Evolutionary conservation across 2,113 vertebrate species (phyloP), one percentile per base, ranked within the genome.

Genomic region (Daboia siamensis): DNA sequence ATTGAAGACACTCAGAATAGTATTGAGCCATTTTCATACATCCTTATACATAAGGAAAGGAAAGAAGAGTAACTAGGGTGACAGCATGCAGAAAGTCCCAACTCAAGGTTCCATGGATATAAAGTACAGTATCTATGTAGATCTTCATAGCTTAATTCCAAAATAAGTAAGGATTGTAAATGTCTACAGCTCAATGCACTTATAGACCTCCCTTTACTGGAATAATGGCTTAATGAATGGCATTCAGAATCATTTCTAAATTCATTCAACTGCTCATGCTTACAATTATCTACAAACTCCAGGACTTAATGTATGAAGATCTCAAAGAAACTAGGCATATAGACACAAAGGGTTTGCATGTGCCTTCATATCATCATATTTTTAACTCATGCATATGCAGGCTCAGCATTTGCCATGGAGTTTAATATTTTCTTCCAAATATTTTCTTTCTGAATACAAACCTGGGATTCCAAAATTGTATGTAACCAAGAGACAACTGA

Each of bases 361-460:
- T 80, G 74, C 33, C 20, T 80, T 80, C 33, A 20, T 80, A 80
- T 39, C 13, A 33, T 33, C 33, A 21, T 80, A 80, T 80, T 80
- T 74, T 80, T 80, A 80, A 80, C 33, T 39, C 74, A 21, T 80
- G 74, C 2, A 21, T 80, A 80, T 44, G 33, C 20, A 80, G 33
- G n/a, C 6, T 44, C 33, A 80, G 17, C 17, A 44, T 80, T 80
- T 48, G 85, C 84, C 91, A 86, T 51, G 56, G 12, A 15, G 23
- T 39, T 91, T 17, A 88, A 0, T 6, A 52, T 88, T 94, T 96
- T 88, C n/a, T 64, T 1, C 0, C 9, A 24, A 84, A 61, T 80
- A 80, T 44, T 80, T 33, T 33, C 39, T 87, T 87, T 92, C 48
- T n/a, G 87, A 80, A 87, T 61, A 12, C 80, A 33, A 94, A 90